Conservation (phyloP, 1,140 invertebrate species). For the Cardiocondyla obscurior region DNA sequence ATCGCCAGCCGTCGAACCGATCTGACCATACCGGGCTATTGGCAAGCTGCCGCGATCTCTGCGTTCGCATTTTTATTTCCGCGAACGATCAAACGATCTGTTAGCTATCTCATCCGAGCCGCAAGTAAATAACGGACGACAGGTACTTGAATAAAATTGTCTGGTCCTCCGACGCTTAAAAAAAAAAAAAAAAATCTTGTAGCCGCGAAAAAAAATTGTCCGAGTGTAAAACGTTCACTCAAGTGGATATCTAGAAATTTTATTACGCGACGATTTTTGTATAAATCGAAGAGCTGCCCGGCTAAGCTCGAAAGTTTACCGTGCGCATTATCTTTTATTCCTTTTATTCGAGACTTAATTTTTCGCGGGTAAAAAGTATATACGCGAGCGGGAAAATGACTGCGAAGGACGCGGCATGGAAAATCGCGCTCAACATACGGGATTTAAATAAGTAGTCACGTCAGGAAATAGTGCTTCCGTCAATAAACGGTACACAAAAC, state of each 20-base stretch:
- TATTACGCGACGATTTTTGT: too few relatives aligned
- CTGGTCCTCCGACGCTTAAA: too few relatives aligned
- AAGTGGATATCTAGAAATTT: too few relatives aligned
- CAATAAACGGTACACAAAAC: slow-evolving; percentile 33
- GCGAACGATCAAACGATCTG: slow-evolving; percentile 20
- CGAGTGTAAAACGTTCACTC: too few relatives aligned
- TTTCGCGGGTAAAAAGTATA: background rate
- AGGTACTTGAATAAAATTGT: background rate
- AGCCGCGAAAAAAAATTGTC: too few relatives aligned
- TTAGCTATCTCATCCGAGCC: background rate
- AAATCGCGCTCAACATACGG: slow-evolving; percentile 14
- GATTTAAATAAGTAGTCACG: slow-evolving; percentile 36
- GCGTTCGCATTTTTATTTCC: slow-evolving; percentile 65
- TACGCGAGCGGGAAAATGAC: background rate
- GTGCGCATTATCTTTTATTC: too few relatives aligned
- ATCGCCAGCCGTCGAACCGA: slow-evolving; percentile 35
- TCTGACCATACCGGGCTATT: slow-evolving; percentile 33
- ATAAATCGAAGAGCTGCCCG: too few relatives aligned
- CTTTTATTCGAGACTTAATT: background rate
- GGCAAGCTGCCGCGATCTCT: background rate
- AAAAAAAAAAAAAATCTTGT: too few relatives aligned
- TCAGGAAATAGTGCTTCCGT: slow-evolving; percentile 41
- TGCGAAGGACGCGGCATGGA: background rate
- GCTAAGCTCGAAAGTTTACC: too few relatives aligned
- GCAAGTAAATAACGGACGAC: background rate